phyloP scores from a whole-genome alignment of 2,888 invertebrate species.

The Odontocolon sp. region DNA sequence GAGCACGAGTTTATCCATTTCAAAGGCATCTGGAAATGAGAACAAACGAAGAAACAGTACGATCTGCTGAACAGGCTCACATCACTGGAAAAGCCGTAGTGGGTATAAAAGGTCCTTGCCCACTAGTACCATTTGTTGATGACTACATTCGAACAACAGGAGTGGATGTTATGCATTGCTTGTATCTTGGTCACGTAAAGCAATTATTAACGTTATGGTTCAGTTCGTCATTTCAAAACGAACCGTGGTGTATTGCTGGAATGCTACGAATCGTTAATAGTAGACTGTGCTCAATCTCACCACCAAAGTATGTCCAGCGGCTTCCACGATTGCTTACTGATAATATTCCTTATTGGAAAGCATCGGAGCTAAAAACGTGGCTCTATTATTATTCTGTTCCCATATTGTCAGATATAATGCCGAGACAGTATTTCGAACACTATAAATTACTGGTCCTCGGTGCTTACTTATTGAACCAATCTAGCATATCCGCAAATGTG shows the following conservation, averaged over 20 bases:
- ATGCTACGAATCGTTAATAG: slow-evolving; percentile 4
- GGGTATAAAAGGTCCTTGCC: slow-evolving; percentile 40
- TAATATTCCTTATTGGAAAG: slow-evolving; percentile 34
- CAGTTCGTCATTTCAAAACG: neutral
- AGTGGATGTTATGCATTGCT: slow-evolving; percentile 32
- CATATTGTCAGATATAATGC: slow-evolving; percentile 25
- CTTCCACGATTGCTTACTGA: slow-evolving; percentile 28
- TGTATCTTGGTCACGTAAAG: slow-evolving; percentile 18
- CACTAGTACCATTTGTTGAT: slow-evolving; percentile 1
- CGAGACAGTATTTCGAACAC: slow-evolving; percentile 26
- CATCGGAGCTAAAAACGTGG: slow-evolving; percentile 35
- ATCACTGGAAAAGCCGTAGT: neutral
- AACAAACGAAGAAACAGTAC: slow-evolving; percentile 2
- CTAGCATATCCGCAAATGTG: slow-evolving; percentile 18
- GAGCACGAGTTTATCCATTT: slow-evolving; percentile 2
- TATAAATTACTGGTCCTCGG: slow-evolving; percentile 29
- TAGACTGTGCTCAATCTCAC: slow-evolving; percentile 3
- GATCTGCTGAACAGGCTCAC: neutral
- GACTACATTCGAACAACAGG: slow-evolving; percentile 22
- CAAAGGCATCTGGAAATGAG: neutral
- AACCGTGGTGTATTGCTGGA: neutral
- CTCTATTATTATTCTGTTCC: slow-evolving; percentile 44
- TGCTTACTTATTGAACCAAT: slow-evolving; percentile 25
- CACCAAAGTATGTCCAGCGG: slow-evolving; percentile 26
- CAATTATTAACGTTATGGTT: slow-evolving; percentile 19